A percentile compares a stretch with the other conserved stretches of the same genome.
phyloP scores from a whole-genome alignment of 1,140 invertebrate species.

The Diachasmimorpha longicaudata region DNA sequence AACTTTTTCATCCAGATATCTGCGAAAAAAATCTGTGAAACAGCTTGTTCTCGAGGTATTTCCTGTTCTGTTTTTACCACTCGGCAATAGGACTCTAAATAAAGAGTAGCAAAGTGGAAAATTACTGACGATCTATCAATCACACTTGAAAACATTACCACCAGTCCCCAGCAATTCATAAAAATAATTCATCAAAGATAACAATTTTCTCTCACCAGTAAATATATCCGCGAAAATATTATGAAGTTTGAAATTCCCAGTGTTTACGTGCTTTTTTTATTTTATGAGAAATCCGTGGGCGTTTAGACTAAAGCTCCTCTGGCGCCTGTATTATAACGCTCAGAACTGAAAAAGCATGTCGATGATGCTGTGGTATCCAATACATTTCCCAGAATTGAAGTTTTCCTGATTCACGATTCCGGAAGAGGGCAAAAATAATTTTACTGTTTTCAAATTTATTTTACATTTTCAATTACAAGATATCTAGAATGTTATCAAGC shows the following conservation, averaged over 20 bases:
- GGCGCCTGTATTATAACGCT: constrained; percentile 12
- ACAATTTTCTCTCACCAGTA: neutral
- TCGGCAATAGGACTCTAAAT: too few relatives aligned
- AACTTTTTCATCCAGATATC: too few relatives aligned
- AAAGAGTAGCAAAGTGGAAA: too few relatives aligned
- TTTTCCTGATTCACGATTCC: neutral
- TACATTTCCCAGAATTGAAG: neutral
- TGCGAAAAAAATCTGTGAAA: too few relatives aligned
- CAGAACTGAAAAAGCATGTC: neutral
- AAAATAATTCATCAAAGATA: neutral
- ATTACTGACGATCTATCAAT: too few relatives aligned
- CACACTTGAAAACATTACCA: too few relatives aligned
- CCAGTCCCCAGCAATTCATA: neutral
- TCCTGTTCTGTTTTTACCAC: neutral
- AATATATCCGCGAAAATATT: neutral
- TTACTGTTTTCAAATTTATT: neutral
- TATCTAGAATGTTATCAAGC: too few relatives aligned
- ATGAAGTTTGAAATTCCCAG: constrained; percentile 3
- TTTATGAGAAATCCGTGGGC: constrained; percentile 19
- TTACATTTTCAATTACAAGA: too few relatives aligned
- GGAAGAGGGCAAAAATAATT: neutral
- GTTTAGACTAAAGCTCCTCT: constrained; percentile 16
- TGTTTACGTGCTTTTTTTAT: constrained; percentile 9
- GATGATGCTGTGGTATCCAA: neutral
- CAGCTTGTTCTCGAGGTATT: neutral